Evolutionary conservation across 2,797 vertebrate genomes (phyloP).

Genomic region (Carcharodon carcharias): DNA sequence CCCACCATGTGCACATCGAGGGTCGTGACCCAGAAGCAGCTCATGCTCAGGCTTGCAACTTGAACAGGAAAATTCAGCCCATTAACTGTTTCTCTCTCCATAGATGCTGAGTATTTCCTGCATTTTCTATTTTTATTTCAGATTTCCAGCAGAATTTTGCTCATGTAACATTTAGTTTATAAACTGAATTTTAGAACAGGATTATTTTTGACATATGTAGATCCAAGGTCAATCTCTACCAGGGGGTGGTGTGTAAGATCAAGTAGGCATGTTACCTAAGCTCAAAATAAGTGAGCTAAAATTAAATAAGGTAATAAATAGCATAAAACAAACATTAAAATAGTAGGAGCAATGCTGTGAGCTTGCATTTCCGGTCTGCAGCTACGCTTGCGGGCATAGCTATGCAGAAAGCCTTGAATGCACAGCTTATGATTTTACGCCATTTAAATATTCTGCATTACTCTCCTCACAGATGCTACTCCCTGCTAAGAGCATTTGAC

Average conservation of each 20-base stretch:
- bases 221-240: neutral
- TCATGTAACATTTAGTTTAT: neutral
- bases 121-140: neutral
- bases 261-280: neutral
- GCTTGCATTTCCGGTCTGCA: neutral
- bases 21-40: neutral
- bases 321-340: neutral
- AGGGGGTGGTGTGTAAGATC: neutral
- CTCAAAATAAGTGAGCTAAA: neutral
- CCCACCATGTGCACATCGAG: neutral
- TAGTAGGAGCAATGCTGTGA: neutral
- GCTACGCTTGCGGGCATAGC: neutral
- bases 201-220: neutral
- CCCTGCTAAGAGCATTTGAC: neutral
- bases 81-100: neutral
- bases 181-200: neutral
- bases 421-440: neutral
- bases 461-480: neutral
- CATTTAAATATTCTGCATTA: neutral
- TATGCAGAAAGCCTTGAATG: neutral
- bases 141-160: neutral
- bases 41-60: neutral
- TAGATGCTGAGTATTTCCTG: neutral
- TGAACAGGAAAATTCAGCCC: neutral
- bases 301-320: neutral